Evolutionary conservation across 2,888 invertebrate species (phyloP), one percentile per base, ranked within the genome.

Genomic region (Hanleya hanleyi): DNA sequence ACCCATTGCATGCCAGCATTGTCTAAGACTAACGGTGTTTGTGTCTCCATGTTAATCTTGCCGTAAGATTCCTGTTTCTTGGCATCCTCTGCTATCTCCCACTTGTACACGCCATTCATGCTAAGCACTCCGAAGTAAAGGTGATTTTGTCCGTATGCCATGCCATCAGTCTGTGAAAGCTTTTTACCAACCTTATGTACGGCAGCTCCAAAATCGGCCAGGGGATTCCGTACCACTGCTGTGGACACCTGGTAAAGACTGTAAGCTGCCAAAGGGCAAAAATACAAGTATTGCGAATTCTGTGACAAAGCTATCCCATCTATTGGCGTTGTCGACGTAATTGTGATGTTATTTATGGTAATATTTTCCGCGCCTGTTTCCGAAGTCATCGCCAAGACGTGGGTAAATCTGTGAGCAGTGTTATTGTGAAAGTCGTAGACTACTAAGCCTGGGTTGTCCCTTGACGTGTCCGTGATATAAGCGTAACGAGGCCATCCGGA

Each of bases 281-380:
- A 86, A 57, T 84, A 84, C 1, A 86, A 77, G 68, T 77, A 83
- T 0, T 79, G 64, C 57, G 84, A 84, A 65, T 84, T 81, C 0
- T 81, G 81, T 0, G 83, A 83, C 73, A 86, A 82, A 12, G 86
- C 86, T 18, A 86, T 85, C 1, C 86, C 85, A 57, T 85, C 82
- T 1, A 85, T 81, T 15, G 70, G 66, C 9, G 51, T 51, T n/a
- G n/a, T 79, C 77, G 26, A 77, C 79, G n/a, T 70, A 74, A 1
- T 75, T 15, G 67, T 73, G 7, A 36, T 36, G 15, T 36, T 36
- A 47, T 67, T 35, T 26, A 57, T 57, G 7, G 57, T 82, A 82
- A 12, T 78, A 77, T 32, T 81, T 81, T 77, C 64, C 29, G 78
- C 62, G 18, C 74, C 75, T 4, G 62, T 66, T 18, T 37, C 37